These are phyloP conservation scores for Lepidocyrtoides sp. DNA, from an alignment of 2,888 invertebrate species.

Conservation along the genomic window DNA sequence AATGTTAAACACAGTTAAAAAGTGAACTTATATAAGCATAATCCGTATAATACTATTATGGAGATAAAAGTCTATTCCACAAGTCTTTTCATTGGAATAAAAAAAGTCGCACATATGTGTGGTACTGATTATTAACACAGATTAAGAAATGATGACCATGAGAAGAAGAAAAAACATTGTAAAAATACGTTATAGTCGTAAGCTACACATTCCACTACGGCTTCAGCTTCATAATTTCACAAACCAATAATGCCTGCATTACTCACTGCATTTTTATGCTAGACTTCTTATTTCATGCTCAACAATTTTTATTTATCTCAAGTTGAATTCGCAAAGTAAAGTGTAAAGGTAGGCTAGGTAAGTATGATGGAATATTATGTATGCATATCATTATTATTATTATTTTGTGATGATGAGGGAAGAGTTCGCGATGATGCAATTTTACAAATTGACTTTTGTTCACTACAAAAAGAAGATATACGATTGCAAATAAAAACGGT, in stretches of 20 bases:
- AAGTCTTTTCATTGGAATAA: not conserved
- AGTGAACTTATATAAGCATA: too few relatives aligned
- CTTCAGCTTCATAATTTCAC: not conserved
- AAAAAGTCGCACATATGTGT: constrained; percentile 25
- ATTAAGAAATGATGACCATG: constrained; percentile 60
- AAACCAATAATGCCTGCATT: not conserved
- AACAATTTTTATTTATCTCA: not conserved
- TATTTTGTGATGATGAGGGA: not conserved
- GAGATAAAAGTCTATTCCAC: not conserved
- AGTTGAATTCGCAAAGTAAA: not conserved
- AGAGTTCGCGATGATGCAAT: not conserved
- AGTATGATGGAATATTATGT: too few relatives aligned
- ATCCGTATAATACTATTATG: not conserved
- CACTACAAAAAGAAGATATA: not conserved
- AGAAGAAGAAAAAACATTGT: not conserved
- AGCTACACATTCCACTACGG: too few relatives aligned
- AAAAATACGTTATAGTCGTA: too few relatives aligned
- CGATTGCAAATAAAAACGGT: not conserved
- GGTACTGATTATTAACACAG: constrained; percentile 47
- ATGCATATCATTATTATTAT: too few relatives aligned
- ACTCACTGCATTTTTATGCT: not conserved
- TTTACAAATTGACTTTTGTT: not conserved
- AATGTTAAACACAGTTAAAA: too few relatives aligned
- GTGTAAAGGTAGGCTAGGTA: not conserved
- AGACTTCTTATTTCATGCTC: not conserved